phyloP scores from a whole-genome alignment of 1,140 invertebrate genomes.

The Dolichoris vasculosae region DNA sequence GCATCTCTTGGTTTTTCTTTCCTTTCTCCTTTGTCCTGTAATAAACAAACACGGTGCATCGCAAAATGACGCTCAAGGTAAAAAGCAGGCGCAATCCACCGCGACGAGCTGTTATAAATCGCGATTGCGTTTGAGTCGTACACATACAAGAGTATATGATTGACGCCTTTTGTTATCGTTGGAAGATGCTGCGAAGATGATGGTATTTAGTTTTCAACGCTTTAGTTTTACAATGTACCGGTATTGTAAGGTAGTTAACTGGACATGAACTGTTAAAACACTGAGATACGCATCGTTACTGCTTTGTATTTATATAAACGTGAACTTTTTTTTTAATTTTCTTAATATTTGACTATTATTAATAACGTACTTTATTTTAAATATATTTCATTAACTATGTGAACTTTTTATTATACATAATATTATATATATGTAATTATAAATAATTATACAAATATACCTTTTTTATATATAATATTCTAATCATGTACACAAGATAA shows the following conservation, averaged over 20 bases:
- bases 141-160: constrained; percentile 4
- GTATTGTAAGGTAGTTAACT: not conserved
- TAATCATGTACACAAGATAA: too few species aligned
- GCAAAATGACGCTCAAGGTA: not conserved
- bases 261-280: not conserved
- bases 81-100: not conserved
- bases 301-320: not conserved
- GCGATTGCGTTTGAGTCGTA: constrained; percentile 19
- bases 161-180: not conserved
- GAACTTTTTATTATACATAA: too few species aligned
- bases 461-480: too few species aligned
- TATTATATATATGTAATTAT: too few species aligned
- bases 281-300: too few species aligned
- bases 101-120: constrained; percentile 34
- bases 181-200: not conserved
- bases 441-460: too few species aligned
- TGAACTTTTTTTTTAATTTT: not conserved
- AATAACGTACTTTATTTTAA: too few species aligned
- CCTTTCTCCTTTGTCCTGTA: not conserved
- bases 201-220: constrained; percentile 3
- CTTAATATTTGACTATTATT: too few species aligned
- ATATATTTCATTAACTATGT: too few species aligned
- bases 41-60: too few species aligned
- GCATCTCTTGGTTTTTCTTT: not conserved
- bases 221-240: constrained; percentile 2